Evolutionary conservation across 2,888 invertebrate genomes (phyloP), one percentile per base, ranked within the genome.

Genomic region (Aromia moschata): DNA sequence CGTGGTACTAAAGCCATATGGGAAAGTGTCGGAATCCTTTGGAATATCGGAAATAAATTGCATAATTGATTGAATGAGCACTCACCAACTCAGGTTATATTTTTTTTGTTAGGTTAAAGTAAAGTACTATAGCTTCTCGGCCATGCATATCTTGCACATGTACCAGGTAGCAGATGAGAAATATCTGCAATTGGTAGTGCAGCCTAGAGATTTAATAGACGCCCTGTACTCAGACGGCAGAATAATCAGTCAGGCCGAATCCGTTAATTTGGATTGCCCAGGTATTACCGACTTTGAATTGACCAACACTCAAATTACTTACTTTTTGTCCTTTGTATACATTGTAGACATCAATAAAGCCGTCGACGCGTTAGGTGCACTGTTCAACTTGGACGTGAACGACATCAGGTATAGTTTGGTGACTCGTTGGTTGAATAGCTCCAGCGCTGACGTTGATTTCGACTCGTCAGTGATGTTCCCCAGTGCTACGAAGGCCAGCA

Each of bases 201-300:
- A 79, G 53, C 83, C 84, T 0, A 62, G 76, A 10, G 78, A 80
- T 36, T 68, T 85, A 36, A 79, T 85, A 1, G 72, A 74, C 38
- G 79, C 80, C 49, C 70, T 85, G 4, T 85, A 85, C 69, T 73
- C 74, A 59, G 83, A 85, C 67, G 78, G 81, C 15, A 80, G 83
- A 41, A 83, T 85, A 65, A 69, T 82, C 9, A 70, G 76, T 57
- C 76, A 79, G 52, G 77, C 77, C 41, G 74, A 55, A 37, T 52
- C 47, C 30, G 37, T 65, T 10, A 47, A 60, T 30, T 59, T 64
- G 5, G 63, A 73, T 17, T 76, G 77, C 62, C 80, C 81, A 54
- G 74, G 76, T 77, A 69, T 10, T 12, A 12, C n/a, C n/a, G n/a
- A n/a, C n/a, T n/a, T n/a, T n/a, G n/a, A n/a, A n/a, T n/a, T n/a